These are phyloP conservation scores for Parazoanthus darwini DNA, from an alignment of 92 coral and sea anemone genomes.

Conservation along the genomic window DNA sequence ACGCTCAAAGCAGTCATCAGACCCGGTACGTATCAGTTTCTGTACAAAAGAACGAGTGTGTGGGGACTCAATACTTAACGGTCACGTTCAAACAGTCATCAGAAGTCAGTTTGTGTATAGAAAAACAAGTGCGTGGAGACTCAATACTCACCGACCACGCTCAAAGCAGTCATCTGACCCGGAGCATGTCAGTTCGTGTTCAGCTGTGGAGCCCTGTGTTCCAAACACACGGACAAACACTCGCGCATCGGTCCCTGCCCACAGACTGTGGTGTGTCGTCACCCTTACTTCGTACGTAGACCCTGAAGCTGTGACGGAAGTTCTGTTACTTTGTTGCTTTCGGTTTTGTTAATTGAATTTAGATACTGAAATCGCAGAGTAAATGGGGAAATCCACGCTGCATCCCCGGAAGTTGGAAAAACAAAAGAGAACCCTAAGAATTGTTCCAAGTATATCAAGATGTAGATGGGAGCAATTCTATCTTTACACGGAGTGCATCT, in stretches of 20 bases:
- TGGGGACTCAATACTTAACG: neutral
- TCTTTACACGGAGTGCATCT: too few relatives aligned
- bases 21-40: conserved; percentile 29
- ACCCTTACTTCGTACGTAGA: conserved; percentile 50
- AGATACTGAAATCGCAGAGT: too few relatives aligned
- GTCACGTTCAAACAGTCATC: conserved; percentile 33
- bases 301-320: neutral
- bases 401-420: too few relatives aligned
- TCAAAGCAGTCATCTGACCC: conserved; percentile 31
- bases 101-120: conserved; percentile 40
- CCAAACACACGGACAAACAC: conserved; percentile 65
- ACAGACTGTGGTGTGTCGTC: conserved; percentile 53
- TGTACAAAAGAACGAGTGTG: neutral
- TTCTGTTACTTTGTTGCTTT: too few relatives aligned
- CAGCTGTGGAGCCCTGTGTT: conserved; percentile 60
- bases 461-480: too few relatives aligned
- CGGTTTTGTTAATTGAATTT: too few relatives aligned
- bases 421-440: too few relatives aligned
- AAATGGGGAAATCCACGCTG: too few relatives aligned
- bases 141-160: conserved; percentile 30
- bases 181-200: conserved; percentile 39
- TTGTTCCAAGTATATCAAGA: too few relatives aligned
- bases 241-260: conserved; percentile 82
- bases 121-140: neutral
- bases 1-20: conserved; percentile 32